phyloP scores from a whole-genome alignment of 1,140 invertebrate genomes.

The Penaeus japonicus region DNA sequence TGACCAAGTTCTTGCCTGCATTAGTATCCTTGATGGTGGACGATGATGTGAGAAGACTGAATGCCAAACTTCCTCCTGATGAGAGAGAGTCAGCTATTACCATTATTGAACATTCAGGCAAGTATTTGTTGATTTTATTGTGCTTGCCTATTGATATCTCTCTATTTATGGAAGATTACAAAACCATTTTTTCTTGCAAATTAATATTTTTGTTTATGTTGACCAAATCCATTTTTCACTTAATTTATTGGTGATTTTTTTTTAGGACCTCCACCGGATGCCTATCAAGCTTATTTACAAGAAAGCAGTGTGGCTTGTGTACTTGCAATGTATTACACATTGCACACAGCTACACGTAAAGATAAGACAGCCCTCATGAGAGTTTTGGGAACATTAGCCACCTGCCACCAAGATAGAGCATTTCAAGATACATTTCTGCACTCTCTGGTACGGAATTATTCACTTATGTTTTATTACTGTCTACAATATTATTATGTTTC shows the following conservation, averaged over 20 bases:
- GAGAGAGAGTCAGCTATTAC: conserved; percentile 91
- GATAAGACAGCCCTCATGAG: conserved; percentile 86
- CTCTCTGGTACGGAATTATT: conserved; percentile 67
- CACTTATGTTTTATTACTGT: too few relatives aligned
- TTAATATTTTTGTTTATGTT: not conserved
- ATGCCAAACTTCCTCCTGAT: conserved; percentile 89
- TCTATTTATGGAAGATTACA: too few relatives aligned
- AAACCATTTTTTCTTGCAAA: not conserved
- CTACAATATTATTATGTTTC: too few relatives aligned
- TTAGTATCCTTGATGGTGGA: conserved; percentile 96
- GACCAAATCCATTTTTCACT: not conserved
- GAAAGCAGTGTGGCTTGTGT: conserved; percentile 91
- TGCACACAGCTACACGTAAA: conserved; percentile 82
- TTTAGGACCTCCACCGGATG: conserved; percentile 85
- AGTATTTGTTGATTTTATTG: not conserved
- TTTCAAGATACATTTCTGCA: conserved; percentile 96
- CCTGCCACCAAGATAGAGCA: conserved; percentile 88
- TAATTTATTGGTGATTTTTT: not conserved
- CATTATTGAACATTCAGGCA: conserved; percentile 88
- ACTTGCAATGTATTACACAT: conserved; percentile 93
- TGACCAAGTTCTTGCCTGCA: conserved; percentile 94
- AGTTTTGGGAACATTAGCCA: conserved; percentile 86
- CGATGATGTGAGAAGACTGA: conserved; percentile 89
- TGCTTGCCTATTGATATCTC: too few relatives aligned
- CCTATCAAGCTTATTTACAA: conserved; percentile 88